Percentiles rank a stretch among this genome's conserved stretches.
Conservation (phyloP, 2,113 vertebrate species). For the Carlito syrichta region DNA sequence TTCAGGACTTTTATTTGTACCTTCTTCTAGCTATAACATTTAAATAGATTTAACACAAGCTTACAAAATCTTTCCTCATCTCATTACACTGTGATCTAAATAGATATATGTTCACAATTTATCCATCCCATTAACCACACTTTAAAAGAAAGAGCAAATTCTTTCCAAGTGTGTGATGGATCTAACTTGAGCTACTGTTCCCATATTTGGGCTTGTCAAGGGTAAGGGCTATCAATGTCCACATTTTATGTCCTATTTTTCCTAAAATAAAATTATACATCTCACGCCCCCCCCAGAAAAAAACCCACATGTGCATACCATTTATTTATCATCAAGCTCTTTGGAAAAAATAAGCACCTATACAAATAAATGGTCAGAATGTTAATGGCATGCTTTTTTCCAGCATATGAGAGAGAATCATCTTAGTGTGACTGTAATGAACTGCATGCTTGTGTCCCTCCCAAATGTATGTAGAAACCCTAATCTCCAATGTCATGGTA, state of each 20-base stretch:
- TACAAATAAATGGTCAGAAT: background rate
- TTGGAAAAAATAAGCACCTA: background rate
- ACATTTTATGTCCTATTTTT: background rate
- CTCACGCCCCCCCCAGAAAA: background rate
- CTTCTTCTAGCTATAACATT: background rate
- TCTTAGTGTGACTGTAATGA: background rate
- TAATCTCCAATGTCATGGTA: background rate
- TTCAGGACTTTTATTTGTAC: background rate
- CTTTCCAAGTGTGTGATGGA: background rate
- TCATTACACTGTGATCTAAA: background rate
- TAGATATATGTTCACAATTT: background rate
- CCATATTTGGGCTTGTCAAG: background rate
- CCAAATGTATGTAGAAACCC: background rate
- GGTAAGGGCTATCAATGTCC: background rate
- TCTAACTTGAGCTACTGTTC: background rate
- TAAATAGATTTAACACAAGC: background rate
- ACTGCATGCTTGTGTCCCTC: background rate
- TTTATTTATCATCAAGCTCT: background rate
- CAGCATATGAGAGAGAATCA: background rate
- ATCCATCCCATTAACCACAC: background rate
- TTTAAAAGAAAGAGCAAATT: slow-evolving; percentile 24
- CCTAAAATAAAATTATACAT: background rate
- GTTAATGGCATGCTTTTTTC: background rate
- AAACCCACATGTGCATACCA: background rate
- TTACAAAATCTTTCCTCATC: background rate